These are phyloP conservation scores for Drosophila seguyi DNA, from an alignment of 1,140 invertebrate genomes.

Conservation along the genomic window DNA sequence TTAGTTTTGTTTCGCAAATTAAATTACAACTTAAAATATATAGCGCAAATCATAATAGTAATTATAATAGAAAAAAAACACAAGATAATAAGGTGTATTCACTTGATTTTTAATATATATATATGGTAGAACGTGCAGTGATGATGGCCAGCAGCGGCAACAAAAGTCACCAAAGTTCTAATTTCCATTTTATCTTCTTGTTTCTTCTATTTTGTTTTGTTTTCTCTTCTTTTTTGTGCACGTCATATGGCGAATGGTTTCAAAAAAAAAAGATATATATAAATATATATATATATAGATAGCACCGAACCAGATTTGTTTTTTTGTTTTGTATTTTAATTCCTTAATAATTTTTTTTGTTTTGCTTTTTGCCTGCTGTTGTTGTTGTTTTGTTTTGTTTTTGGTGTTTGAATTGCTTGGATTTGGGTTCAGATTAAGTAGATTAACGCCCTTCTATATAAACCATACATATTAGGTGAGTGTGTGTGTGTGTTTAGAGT, in stretches of 20 bases:
- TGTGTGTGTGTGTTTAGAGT: background rate
- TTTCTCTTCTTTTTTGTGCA: constrained; percentile 25
- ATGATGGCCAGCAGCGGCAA: constrained; percentile 28
- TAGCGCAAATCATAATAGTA: constrained; percentile 23
- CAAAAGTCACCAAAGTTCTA: constrained; percentile 17
- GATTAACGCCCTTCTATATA: constrained; percentile 56
- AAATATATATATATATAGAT: constrained; percentile 6
- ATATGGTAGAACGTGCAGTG: constrained; percentile 28
- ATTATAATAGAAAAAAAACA: constrained; percentile 17
- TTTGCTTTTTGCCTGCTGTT: constrained; percentile 6
- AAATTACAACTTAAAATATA: constrained; percentile 61
- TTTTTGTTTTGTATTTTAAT: background rate
- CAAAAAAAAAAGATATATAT: background rate
- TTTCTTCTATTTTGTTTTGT: background rate
- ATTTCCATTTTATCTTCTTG: constrained; percentile 4
- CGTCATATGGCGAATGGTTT: constrained; percentile 24
- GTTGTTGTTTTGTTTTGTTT: constrained; percentile 2
- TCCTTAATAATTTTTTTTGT: background rate
- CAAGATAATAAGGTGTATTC: constrained; percentile 7
- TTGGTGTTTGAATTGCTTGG: constrained; percentile 33
- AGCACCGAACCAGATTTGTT: constrained; percentile 30
- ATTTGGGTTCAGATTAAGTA: constrained; percentile 71
- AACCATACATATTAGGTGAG: constrained; percentile 36
- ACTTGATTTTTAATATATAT: constrained; percentile 15
- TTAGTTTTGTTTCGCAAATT: constrained; percentile 66